Evolutionary conservation across 2,888 invertebrate genomes (phyloP), one percentile per base, ranked within the genome.

Genomic region (Cosmia pyralina): DNA sequence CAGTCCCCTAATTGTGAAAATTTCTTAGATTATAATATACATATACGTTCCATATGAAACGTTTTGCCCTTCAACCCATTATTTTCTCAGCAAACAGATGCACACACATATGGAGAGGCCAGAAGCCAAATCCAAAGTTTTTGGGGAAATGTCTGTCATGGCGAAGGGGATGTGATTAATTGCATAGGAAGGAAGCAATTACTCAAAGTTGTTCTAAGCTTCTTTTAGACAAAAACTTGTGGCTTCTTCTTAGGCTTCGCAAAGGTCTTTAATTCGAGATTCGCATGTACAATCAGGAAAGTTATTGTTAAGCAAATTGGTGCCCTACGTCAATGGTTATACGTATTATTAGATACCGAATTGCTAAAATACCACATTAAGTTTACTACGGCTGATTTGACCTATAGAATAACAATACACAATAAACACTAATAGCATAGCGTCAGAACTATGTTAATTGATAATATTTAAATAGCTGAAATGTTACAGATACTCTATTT

Each of bases 141-240:
- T 55, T 74, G 4, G 46, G 6, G n/a, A 68, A 77, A 46, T 52
- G 22, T 19, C 13, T 57, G 17, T 44, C 34, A 52, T 44, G 13
- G n/a, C 19, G 1, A 59, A 68, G 38, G 58, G 71, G 74, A 75
- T 77, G 74, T 77, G 69, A 41, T 75, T 69, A 77, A 53, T 69
- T 15, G 34, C 58, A n/a, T n/a, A 41, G 77, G 28, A 75, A 77
- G 74, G 77, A 75, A 76, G 72, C n/a, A 3, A 63, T 76, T 63
- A 71, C 52, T 72, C 63, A 76, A 70, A 63, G 46, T 15, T 52
- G 62, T 17, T 58, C 13, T 52, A 52, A 58, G 79, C 63, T 63
- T n/a, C 28, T 52, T 46, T 52, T 28, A 7, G 15, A n/a, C 38
- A 57, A 46, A 62, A 71, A 52, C 28, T 22, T 71, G 38, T 5